Base-by-base conservation (phyloP, 1,140 invertebrate species). In the Zaprionus taronus region DNA sequence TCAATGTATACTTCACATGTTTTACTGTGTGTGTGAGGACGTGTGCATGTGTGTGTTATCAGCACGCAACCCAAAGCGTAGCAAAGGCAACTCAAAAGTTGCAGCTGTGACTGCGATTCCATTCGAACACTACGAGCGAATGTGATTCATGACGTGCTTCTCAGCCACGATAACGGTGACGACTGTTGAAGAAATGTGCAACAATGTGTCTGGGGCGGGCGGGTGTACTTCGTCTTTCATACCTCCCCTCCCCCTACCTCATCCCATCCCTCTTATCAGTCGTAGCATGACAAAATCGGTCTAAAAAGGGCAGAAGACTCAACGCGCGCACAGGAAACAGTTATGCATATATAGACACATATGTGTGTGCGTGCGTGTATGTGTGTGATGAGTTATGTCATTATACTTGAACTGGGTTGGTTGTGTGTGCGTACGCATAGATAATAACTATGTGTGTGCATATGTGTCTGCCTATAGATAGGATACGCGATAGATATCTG, bases 91-190 rank as follows among this genome's bases (percentile, higher is more conserved):
- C 64, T 70, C 28, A 57, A 51, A 63, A 63, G 36, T 58, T 76
- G 68, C 83, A 87, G 53, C 55, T 80, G 77, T 31, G 22, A 65
- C 38, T 71, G n/a, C 11, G 20, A 51, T 51, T 51, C 63, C 61
- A 36, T 44, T 49, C n/a, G 41, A 44, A 44, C 73, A 70, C 70
- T 67, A 51, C 31, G n/a, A 72, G 36, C 69, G 64, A 75, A 72
- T 83, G 81, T 83, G 82, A 85, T 81, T 85, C 81, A 85, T 85
- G 81, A 81, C 81, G 75, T 68, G 63, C 5, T 73, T 79, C 71
- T 31, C 3, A 63, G 9, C 41, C 22, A 41, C 28, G 26, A 61
- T 77, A 38, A 72, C 61, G 79, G 24, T 62, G 58, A 38, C 61
- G 41, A 17, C 7, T n/a, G 2, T 41, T 31, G 15, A 55, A 34